phyloP scores from a whole-genome alignment of 2,797 vertebrate species.

The Chaunax sp. region DNA sequence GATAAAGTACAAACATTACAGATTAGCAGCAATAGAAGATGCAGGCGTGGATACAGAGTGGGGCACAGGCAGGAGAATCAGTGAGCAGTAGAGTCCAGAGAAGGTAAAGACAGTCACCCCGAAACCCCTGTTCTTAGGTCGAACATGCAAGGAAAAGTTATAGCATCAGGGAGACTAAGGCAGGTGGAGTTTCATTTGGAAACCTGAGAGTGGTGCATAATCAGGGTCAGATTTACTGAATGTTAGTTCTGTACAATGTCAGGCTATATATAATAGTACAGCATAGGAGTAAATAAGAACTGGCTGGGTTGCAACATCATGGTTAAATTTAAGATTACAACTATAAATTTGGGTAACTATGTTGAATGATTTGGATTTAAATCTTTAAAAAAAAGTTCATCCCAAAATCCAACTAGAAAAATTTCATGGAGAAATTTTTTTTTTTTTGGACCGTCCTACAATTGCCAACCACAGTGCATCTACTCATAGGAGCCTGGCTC shows the following conservation, averaged over 20 bases:
- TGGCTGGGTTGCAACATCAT: conserved; percentile 55
- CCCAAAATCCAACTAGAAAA: too few species aligned
- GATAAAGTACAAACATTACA: too few species aligned
- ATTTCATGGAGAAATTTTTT: too few species aligned
- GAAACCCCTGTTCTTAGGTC: conserved; percentile 34
- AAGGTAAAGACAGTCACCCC: conserved; percentile 72
- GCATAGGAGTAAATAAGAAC: conserved; percentile 8
- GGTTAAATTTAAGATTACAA: neutral
- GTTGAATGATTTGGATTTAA: neutral
- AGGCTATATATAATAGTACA: conserved; percentile 14
- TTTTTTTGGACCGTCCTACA: too few species aligned
- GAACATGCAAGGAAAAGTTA: conserved; percentile 44
- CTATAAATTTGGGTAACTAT: neutral
- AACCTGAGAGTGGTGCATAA: conserved; percentile 1
- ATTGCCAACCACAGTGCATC: too few species aligned
- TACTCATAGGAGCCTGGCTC: too few species aligned
- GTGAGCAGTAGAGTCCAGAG: conserved; percentile 65
- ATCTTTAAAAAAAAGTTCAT: neutral
- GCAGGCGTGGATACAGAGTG: conserved; percentile 16
- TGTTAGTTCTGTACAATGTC: conserved; percentile 17
- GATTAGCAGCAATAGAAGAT: conserved; percentile 23
- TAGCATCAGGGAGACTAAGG: conserved; percentile 23
- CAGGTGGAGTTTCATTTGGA: conserved; percentile 3
- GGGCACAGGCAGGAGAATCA: conserved; percentile 45
- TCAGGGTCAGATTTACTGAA: conserved; percentile 10